phyloP scores from a whole-genome alignment of 2,113 vertebrate species.

The Rostratula benghalensis region DNA sequence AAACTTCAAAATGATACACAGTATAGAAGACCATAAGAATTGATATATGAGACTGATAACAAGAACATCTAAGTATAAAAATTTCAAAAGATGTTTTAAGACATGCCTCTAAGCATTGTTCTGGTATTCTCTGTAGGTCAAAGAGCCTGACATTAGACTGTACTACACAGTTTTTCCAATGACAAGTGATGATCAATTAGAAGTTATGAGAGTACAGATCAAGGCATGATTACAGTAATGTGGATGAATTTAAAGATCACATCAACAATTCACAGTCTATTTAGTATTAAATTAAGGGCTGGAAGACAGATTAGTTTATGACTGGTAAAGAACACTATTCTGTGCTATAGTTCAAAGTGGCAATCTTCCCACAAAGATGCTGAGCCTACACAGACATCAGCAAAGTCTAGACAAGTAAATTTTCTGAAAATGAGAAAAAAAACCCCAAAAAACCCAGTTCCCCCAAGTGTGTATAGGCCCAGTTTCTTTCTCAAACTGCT shows the following conservation, averaged over 20 bases:
- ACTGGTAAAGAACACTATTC: neutral
- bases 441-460: accelerated
- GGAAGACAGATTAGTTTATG: neutral
- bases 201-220: neutral
- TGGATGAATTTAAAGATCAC: neutral
- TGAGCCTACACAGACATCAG: accelerated
- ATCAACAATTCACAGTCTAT: neutral
- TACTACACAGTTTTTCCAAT: neutral
- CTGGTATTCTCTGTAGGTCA: neutral
- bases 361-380: neutral
- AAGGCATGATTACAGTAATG: neutral
- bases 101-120: neutral
- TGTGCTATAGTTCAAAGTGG: neutral
- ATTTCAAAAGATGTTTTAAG: neutral
- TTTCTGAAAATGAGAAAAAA: neutral
- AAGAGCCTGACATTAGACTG: neutral
- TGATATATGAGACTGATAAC: neutral
- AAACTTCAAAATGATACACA: neutral
- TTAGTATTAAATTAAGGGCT: neutral
- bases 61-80: neutral
- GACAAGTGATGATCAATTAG: neutral
- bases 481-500: neutral
- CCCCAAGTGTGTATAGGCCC: neutral
- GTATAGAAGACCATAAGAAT: neutral
- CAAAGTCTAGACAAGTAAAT: neutral